These are phyloP conservation scores for Burhinus oedicnemus DNA, from an alignment of 2,113 vertebrate species.

Conservation along the genomic window DNA sequence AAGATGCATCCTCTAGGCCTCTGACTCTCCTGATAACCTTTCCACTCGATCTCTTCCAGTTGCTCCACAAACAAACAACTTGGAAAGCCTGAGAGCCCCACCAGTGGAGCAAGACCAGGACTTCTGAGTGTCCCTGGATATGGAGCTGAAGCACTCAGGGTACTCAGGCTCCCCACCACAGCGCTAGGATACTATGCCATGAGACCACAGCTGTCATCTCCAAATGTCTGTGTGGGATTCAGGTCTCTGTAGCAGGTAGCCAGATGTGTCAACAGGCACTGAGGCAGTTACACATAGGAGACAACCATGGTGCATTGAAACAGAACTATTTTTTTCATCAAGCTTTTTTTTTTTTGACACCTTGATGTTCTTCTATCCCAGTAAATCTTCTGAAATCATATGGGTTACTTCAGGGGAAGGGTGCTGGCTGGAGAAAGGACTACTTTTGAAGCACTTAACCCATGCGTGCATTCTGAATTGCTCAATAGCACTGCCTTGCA, in stretches of 20 bases:
- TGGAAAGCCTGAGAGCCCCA: not conserved
- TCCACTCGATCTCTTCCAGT: not conserved
- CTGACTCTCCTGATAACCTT: not conserved
- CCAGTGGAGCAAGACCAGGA: not conserved
- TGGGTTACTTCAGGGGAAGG: not conserved
- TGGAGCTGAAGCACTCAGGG: not conserved
- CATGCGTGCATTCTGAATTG: not conserved
- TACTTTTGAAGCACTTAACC: not conserved
- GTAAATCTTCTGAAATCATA: not conserved
- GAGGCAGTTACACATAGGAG: not conserved
- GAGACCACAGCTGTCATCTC: not conserved
- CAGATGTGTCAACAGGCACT: not conserved
- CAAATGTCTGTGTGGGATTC: not conserved
- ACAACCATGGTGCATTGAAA: not conserved
- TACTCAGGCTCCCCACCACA: not conserved
- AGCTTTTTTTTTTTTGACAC: not conserved
- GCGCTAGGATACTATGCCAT: fast-evolving
- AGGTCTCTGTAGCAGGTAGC: not conserved
- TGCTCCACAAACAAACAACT: not conserved
- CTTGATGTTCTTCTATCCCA: not conserved
- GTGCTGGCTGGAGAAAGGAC: not conserved
- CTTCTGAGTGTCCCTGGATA: not conserved
- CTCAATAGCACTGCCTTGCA: not conserved
- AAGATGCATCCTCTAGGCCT: not conserved
- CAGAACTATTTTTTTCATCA: not conserved